Evolutionary conservation across 2,797 vertebrate species (phyloP).

Genomic region (Manis javanica): DNA sequence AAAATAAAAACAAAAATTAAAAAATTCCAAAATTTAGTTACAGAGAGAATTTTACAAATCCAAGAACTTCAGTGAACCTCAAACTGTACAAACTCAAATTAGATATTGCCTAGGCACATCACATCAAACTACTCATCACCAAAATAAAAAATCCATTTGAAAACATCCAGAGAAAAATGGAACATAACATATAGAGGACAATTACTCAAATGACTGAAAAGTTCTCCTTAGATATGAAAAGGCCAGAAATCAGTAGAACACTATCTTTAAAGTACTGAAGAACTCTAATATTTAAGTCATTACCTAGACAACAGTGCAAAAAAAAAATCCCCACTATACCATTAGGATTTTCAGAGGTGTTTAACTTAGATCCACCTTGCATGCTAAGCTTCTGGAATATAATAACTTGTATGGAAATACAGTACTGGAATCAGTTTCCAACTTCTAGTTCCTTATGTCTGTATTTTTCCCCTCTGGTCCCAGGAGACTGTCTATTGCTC

Average conservation of each 20-base stretch:
- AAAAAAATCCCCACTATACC: background rate
- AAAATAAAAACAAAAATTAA: background rate
- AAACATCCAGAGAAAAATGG: too few relatives aligned
- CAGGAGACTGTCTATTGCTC: background rate
- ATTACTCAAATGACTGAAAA: too few relatives aligned
- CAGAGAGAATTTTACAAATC: background rate
- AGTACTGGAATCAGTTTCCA: background rate
- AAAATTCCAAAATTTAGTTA: background rate
- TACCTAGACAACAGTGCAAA: background rate
- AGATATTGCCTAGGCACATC: too few relatives aligned
- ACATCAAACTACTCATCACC: too few relatives aligned
- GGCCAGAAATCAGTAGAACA: background rate
- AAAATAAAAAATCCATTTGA: too few relatives aligned
- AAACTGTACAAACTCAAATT: too few relatives aligned
- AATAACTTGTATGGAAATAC: background rate
- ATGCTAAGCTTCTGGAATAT: background rate
- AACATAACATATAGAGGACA: too few relatives aligned
- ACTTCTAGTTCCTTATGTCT: background rate
- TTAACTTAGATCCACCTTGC: background rate
- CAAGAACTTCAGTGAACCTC: too few relatives aligned
- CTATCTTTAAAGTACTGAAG: background rate
- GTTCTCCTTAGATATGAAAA: too few relatives aligned
- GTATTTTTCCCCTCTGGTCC: background rate
- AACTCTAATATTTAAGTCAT: background rate
- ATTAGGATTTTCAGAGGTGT: background rate